phyloP scores from a whole-genome alignment of 2,113 vertebrate genomes.

The Platanista minor region DNA sequence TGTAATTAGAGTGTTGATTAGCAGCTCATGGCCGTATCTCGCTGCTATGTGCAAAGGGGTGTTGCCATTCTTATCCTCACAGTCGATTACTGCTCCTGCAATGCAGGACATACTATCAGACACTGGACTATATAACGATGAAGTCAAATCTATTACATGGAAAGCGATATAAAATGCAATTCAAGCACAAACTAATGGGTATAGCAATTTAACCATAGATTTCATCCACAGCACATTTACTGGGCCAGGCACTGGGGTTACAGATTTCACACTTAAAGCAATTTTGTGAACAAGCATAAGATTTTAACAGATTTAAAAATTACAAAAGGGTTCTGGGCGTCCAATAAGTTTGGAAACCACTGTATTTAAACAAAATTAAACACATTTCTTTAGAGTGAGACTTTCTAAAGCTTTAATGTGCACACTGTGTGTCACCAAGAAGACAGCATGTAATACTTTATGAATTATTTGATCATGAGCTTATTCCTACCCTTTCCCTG shows the following conservation, averaged over 20 bases:
- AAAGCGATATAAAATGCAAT: neutral
- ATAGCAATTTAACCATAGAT: neutral
- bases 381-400: conserved; percentile 7
- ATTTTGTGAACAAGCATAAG: neutral
- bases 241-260: neutral
- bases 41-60: conserved; percentile 98
- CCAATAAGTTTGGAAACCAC: neutral
- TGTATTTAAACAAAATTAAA: neutral
- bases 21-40: conserved; percentile 96
- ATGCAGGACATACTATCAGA: conserved; percentile 31
- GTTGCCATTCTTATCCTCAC: conserved; percentile 98
- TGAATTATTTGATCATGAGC: neutral
- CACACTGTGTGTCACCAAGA: neutral
- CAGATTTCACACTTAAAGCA: neutral
- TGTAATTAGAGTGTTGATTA: conserved; percentile 97
- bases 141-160: neutral
- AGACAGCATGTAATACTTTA: neutral
- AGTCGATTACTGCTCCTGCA: conserved; percentile 96
- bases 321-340: neutral
- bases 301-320: conserved; percentile 19
- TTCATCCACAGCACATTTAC: neutral
- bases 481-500: neutral
- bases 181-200: neutral
- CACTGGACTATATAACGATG: neutral
- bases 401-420: neutral